These are phyloP conservation scores for Acestrorhynchus altus DNA, from an alignment of 2,797 vertebrate species.

Conservation along the genomic window DNA sequence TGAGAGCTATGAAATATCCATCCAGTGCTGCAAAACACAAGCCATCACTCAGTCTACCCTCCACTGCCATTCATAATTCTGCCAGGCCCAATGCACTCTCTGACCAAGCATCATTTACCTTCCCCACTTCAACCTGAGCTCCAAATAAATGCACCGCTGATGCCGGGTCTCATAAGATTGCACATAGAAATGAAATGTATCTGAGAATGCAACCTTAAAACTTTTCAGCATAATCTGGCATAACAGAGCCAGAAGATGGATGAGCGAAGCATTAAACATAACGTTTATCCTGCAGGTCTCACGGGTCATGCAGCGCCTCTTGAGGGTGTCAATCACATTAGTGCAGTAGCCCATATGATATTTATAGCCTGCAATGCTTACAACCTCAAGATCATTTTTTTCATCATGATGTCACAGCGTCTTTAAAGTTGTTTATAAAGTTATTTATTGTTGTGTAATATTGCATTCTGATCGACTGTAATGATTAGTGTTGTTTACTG, in stretches of 20 bases:
- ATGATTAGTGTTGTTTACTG: too few species aligned
- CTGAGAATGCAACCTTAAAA: slow-evolving; percentile 23
- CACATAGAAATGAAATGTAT: slow-evolving; percentile 37
- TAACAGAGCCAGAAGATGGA: background rate
- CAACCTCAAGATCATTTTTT: background rate
- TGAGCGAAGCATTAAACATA: background rate
- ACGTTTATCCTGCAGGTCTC: background rate
- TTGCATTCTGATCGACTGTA: too few species aligned
- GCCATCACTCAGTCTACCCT: slow-evolving; percentile 62
- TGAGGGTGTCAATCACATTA: background rate
- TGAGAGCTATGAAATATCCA: slow-evolving; percentile 56
- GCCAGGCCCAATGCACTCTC: slow-evolving; percentile 49
- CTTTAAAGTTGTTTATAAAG: too few species aligned
- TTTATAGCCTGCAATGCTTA: background rate
- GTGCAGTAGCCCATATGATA: background rate
- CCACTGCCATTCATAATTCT: slow-evolving; percentile 70
- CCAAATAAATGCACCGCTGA: slow-evolving; percentile 40
- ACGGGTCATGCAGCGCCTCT: background rate
- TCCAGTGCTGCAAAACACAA: slow-evolving; percentile 53
- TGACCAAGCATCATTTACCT: slow-evolving; percentile 67
- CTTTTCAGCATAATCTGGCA: background rate
- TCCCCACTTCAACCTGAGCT: slow-evolving; percentile 63
- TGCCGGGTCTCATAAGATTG: slow-evolving; percentile 17
- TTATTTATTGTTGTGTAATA: too few species aligned
- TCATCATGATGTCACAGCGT: too few species aligned